phyloP scores from a whole-genome alignment of 2,888 invertebrate species.

The Lithosia quadra region DNA sequence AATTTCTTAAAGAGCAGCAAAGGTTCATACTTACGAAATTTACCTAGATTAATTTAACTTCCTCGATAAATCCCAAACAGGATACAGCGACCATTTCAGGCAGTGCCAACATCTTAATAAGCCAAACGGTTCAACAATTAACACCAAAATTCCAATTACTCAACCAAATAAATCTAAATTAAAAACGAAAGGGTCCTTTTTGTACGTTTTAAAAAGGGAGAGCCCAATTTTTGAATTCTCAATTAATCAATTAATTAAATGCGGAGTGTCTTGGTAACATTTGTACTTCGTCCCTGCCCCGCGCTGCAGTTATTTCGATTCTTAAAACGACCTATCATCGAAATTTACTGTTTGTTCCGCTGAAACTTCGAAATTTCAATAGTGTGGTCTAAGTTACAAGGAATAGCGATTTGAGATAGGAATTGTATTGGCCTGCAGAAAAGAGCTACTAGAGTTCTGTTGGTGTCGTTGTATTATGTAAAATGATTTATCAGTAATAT shows the following conservation, averaged over 20 bases:
- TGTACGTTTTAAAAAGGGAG: constrained; percentile 27
- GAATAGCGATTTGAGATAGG: neutral
- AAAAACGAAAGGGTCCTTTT: constrained; percentile 17
- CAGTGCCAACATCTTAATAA: neutral
- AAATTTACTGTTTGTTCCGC: constrained; percentile 75
- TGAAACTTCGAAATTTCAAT: constrained; percentile 60
- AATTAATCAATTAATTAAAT: constrained; percentile 52
- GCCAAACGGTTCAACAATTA: constrained; percentile 1
- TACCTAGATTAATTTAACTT: neutral
- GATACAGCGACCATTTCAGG: neutral
- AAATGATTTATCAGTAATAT: no score
- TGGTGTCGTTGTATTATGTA: no score
- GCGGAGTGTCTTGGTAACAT: constrained; percentile 53
- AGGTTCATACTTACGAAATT: neutral
- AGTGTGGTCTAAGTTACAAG: constrained; percentile 39
- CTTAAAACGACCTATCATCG: constrained; percentile 80
- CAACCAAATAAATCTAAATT: constrained; percentile 26
- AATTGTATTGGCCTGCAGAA: neutral
- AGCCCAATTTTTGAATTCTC: constrained; percentile 34
- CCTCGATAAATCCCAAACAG: no score
- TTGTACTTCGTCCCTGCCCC: constrained; percentile 50
- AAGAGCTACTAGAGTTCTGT: constrained; percentile 6
- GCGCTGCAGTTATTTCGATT: constrained; percentile 72
- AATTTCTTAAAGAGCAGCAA: neutral
- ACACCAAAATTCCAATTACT: neutral